These are phyloP conservation scores for Steinernema feltiae DNA, from an alignment of 1,140 invertebrate species.

Conservation along the genomic window DNA sequence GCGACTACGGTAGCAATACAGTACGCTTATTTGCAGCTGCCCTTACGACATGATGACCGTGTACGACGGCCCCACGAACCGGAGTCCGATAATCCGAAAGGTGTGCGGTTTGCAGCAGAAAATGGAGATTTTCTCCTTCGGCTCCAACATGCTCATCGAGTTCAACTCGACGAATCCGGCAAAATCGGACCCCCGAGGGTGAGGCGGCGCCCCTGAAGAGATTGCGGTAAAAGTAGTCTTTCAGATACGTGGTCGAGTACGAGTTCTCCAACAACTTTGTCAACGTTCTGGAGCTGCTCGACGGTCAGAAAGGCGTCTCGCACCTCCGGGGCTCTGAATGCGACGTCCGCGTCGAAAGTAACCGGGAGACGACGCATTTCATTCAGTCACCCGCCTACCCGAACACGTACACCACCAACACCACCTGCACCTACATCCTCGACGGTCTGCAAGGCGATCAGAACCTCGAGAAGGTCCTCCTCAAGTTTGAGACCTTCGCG, in stretches of 20 bases:
- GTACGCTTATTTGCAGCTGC: constrained; percentile 68
- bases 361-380: constrained; percentile 49
- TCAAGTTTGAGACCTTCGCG: constrained; percentile 46
- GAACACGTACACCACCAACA: constrained; percentile 53
- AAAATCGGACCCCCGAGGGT: constrained; percentile 52
- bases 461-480: constrained; percentile 56
- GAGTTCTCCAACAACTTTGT: constrained; percentile 53
- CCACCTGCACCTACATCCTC: constrained; percentile 55
- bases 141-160: constrained; percentile 46
- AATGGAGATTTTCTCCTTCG: constrained; percentile 53
- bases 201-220: background rate
- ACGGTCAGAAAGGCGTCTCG: constrained; percentile 44
- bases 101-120: constrained; percentile 86
- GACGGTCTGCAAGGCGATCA: constrained; percentile 57
- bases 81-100: constrained; percentile 81
- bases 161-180: constrained; percentile 55
- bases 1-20: constrained; percentile 2
- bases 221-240: constrained; percentile 20
- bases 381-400: constrained; percentile 54
- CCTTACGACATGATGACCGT: constrained; percentile 95
- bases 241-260: constrained; percentile 55
- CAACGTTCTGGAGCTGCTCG: constrained; percentile 43
- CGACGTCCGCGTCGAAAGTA: constrained; percentile 52
- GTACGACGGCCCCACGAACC: constrained; percentile 81
- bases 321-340: constrained; percentile 55